Conservation (phyloP, 2,797 vertebrate species). For the Malurus splendens region DNA sequence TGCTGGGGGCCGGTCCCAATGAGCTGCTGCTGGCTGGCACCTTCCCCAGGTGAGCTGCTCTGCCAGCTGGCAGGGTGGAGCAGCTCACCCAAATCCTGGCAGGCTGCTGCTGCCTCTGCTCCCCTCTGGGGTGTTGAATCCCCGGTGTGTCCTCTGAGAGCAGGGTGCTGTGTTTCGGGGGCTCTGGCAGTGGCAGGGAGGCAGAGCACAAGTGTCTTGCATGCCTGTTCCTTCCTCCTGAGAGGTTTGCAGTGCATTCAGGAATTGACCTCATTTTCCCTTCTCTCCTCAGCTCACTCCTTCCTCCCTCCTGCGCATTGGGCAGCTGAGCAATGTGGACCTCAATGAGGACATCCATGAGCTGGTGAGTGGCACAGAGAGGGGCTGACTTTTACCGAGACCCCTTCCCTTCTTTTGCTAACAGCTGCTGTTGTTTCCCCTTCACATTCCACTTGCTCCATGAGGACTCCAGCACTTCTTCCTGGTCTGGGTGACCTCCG, state of each 20-base stretch:
- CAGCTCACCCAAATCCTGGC: background rate
- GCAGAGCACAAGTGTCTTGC: accelerated
- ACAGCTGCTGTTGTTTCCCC: background rate
- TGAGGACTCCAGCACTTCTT: background rate
- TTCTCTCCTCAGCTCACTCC: slow-evolving; percentile 49
- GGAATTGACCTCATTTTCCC: background rate
- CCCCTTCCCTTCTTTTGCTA: background rate
- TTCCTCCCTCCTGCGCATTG: slow-evolving; percentile 76
- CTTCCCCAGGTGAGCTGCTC: background rate
- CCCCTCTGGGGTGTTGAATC: background rate
- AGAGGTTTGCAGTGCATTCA: accelerated
- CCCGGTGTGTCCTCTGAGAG: accelerated
- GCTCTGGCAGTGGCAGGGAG: background rate
- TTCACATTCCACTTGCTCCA: background rate
- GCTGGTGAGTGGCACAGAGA: slow-evolving; percentile 51
- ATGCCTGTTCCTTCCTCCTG: background rate
- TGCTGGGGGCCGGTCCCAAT: background rate
- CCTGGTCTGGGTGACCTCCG: background rate
- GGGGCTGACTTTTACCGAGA: accelerated
- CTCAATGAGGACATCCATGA: slow-evolving; percentile 81
- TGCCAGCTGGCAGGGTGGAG: background rate
- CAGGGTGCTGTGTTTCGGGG: accelerated
- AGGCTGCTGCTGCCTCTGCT: background rate
- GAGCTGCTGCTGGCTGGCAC: background rate
- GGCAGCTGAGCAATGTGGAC: slow-evolving; percentile 90